A percentile compares a stretch with the other conserved stretches of the same genome.
Conservation (phyloP, 2,797 vertebrate genomes). For the Craterocephalus amniculus region DNA sequence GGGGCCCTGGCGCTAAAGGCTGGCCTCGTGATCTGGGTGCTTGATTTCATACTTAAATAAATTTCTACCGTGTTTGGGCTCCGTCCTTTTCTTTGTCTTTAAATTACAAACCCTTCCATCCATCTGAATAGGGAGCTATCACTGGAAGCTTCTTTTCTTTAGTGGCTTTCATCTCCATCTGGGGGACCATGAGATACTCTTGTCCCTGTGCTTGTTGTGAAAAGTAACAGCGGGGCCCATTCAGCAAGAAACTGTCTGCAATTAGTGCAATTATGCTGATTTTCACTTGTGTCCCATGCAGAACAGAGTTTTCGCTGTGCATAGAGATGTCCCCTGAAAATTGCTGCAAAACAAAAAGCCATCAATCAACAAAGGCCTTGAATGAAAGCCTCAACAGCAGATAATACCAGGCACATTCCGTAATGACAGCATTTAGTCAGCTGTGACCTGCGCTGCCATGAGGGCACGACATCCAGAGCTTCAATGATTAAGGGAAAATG, state of each 20-base stretch:
- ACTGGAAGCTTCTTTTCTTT: constrained; percentile 66
- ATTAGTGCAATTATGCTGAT: constrained; percentile 93
- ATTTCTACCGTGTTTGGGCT: constrained; percentile 66
- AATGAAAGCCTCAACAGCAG: constrained; percentile 70
- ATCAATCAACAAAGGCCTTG: constrained; percentile 76
- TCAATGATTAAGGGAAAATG: constrained; percentile 44
- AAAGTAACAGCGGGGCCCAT: constrained; percentile 85
- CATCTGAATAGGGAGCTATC: constrained; percentile 76
- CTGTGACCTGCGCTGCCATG: constrained; percentile 60
- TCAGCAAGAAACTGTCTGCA: constrained; percentile 86
- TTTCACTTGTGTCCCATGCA: constrained; percentile 85
- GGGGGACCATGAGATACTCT: constrained; percentile 81
- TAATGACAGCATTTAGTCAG: constrained; percentile 74
- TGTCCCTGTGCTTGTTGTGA: constrained; percentile 79
- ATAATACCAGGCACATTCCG: constrained; percentile 71
- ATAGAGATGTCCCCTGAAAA: constrained; percentile 67
- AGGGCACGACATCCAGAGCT: constrained; percentile 54
- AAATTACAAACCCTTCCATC: constrained; percentile 76
- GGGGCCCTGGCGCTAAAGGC: constrained; percentile 61
- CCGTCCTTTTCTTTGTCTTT: constrained; percentile 52
- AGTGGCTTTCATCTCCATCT: constrained; percentile 81
- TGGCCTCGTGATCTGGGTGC: constrained; percentile 77
- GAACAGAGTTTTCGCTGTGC: constrained; percentile 82
- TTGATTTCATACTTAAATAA: constrained; percentile 78
- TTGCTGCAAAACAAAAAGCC: constrained; percentile 81